Evolutionary conservation across 2,113 vertebrate genomes (phyloP).

Genomic region (Clupea harengus): DNA sequence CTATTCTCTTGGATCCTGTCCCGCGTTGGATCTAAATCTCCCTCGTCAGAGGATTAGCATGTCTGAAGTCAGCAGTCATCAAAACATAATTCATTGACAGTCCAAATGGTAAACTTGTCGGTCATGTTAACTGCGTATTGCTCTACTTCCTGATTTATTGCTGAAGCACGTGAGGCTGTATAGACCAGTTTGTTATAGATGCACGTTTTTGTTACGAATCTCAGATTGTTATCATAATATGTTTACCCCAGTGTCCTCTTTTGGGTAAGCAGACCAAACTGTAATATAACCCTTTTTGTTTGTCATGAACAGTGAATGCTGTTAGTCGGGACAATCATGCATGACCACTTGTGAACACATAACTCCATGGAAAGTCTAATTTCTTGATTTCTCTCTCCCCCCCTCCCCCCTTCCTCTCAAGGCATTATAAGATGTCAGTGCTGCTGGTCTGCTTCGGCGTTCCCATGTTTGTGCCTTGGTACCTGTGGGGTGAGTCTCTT

Average conservation of each 20-base stretch:
- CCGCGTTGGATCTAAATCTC: slow-evolving; percentile 39
- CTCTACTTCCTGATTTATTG: neutral
- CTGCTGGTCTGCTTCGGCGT: slow-evolving; percentile 81
- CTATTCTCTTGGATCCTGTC: slow-evolving; percentile 37
- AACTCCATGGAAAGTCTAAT: neutral
- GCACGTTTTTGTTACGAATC: neutral
- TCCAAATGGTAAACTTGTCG: neutral
- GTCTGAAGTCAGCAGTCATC: neutral
- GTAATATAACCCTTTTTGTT: too few species aligned
- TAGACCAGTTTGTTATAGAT: neutral
- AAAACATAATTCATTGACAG: slow-evolving; percentile 21
- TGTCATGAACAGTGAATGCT: neutral
- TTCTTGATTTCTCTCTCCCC: neutral
- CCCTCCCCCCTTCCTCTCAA: slow-evolving; percentile 50
- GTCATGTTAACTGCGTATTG: neutral
- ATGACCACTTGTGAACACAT: neutral
- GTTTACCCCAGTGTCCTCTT: neutral
- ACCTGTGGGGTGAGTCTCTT: slow-evolving; percentile 83
- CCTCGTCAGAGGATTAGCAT: slow-evolving; percentile 37
- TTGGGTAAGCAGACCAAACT: neutral
- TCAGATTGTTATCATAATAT: neutral
- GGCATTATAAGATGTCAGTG: slow-evolving; percentile 82
- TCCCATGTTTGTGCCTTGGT: slow-evolving; percentile 85
- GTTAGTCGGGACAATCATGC: neutral
- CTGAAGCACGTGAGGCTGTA: neutral